A percentile compares a stretch with the other conserved stretches of the same genome.
These are phyloP conservation scores for Trypoxylus dichotomus DNA, from an alignment of 1,140 invertebrate species.

Conservation along the genomic window DNA sequence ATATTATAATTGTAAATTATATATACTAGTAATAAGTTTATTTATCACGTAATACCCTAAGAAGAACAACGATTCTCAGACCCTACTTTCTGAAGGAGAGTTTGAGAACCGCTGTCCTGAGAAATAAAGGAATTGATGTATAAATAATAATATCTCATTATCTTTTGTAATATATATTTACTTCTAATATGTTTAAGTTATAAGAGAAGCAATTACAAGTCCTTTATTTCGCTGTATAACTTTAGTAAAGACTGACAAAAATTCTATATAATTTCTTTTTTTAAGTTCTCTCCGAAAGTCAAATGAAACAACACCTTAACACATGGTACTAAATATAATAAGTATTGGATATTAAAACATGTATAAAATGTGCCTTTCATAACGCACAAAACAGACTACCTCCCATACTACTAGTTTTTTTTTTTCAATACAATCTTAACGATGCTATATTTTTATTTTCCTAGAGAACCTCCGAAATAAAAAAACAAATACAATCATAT, in stretches of 20 bases:
- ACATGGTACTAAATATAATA: neutral
- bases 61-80: no score
- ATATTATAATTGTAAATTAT: neutral
- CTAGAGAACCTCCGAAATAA: neutral
- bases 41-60: slow-evolving; percentile 2
- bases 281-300: neutral
- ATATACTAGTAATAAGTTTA: neutral
- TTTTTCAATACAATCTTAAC: neutral
- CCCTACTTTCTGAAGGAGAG: no score
- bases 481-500: no score
- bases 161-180: neutral
- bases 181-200: neutral
- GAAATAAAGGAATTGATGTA: slow-evolving; percentile 21
- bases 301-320: neutral
- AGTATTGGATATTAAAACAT: neutral
- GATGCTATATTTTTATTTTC: neutral
- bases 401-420: neutral
- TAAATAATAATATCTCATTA: neutral
- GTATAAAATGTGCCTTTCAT: slow-evolving; percentile 4
- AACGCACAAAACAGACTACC: slow-evolving; percentile 7
- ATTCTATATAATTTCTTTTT: neutral
- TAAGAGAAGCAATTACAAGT: neutral
- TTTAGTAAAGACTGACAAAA: slow-evolving; percentile 9
- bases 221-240: neutral
- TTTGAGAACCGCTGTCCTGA: neutral